Evolutionary conservation across 2,797 vertebrate species (phyloP).

Genomic region (Semotilus atromaculatus): DNA sequence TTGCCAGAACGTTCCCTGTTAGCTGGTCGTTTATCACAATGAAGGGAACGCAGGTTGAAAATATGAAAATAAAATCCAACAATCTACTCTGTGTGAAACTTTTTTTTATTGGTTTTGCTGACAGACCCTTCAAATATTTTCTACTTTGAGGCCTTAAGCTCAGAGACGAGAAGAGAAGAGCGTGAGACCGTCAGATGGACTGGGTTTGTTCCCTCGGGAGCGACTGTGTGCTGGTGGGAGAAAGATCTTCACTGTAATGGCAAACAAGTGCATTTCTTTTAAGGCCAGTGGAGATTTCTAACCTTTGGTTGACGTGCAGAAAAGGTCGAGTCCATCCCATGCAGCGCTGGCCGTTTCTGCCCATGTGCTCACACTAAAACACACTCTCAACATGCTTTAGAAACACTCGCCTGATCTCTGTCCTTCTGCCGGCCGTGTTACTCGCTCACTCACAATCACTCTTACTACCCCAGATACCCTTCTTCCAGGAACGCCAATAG

Average conservation of each 20-base stretch:
- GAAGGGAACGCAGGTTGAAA: not conserved
- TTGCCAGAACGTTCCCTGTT: not conserved
- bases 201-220: constrained; percentile 65
- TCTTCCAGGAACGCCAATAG: not conserved
- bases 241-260: constrained; percentile 77
- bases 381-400: not conserved
- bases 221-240: constrained; percentile 65
- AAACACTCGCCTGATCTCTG: not conserved
- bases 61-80: not conserved
- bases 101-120: not conserved
- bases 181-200: not conserved
- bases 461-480: not conserved
- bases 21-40: not conserved
- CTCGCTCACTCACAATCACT: constrained; percentile 34
- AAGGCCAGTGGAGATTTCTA: constrained; percentile 84
- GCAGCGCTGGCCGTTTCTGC: constrained; percentile 69
- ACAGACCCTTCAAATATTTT: constrained; percentile 25
- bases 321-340: constrained; percentile 81
- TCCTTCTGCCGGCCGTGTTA: not conserved
- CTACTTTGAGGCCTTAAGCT: constrained; percentile 8
- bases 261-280: constrained; percentile 82
- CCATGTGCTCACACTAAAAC: constrained; percentile 9
- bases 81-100: not conserved
- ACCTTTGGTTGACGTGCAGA: constrained; percentile 83
- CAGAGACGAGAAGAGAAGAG: constrained; percentile 37